Evolutionary conservation across 2,113 vertebrate species (phyloP).

Genomic region (Micromys minutus): DNA sequence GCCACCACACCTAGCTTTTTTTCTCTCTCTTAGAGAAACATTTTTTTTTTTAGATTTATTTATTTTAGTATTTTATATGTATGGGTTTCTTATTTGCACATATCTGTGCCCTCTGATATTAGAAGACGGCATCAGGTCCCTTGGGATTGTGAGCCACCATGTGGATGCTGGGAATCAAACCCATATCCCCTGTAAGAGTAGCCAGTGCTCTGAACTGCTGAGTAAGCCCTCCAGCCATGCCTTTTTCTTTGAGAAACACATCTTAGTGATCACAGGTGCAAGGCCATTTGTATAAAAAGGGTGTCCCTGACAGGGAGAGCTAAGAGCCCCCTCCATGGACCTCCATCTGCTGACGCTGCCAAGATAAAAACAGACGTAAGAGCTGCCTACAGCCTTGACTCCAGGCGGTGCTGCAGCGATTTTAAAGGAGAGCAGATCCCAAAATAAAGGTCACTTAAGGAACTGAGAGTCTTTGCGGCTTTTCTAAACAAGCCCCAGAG

Average conservation of each 20-base stretch:
- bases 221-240: not conserved
- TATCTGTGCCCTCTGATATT: not conserved
- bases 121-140: not conserved
- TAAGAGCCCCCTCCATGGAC: not conserved
- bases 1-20: not conserved
- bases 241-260: not conserved
- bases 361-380: not conserved
- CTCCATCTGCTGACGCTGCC: not conserved
- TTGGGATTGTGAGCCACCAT: not conserved
- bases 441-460: not conserved
- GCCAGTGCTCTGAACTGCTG: not conserved
- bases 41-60: not conserved
- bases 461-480: constrained; percentile 43
- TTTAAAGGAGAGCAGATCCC: not conserved
- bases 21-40: not conserved
- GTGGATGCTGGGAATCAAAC: not conserved
- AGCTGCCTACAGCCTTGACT: not conserved
- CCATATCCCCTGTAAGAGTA: not conserved
- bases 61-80: not conserved
- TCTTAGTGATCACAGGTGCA: not conserved
- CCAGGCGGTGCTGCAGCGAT: not conserved
- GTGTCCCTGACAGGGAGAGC: not conserved
- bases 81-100: not conserved
- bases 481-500: constrained; percentile 15
- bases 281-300: not conserved